These are phyloP conservation scores for Drosophila ambigua DNA, from an alignment of 1,140 invertebrate species.

Conservation along the genomic window DNA sequence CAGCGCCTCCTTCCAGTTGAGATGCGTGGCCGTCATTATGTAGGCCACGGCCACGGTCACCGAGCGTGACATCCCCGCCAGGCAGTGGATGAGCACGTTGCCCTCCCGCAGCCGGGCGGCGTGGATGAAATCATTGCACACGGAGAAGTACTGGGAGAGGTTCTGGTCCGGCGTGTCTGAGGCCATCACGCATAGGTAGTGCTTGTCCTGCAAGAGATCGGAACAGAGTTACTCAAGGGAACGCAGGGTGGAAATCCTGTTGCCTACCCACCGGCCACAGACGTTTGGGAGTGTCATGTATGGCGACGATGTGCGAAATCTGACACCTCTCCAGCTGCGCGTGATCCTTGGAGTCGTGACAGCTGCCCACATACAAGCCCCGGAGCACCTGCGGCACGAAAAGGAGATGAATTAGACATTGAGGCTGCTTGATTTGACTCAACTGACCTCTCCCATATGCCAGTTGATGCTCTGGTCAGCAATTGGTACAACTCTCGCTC, in stretches of 20 bases:
- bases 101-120: conserved; percentile 93
- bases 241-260: too few relatives aligned
- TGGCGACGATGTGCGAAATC: conserved; percentile 98
- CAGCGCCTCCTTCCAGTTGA: conserved; percentile 96
- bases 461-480: too few relatives aligned
- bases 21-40: conserved; percentile 95
- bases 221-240: neutral
- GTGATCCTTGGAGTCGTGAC: conserved; percentile 95
- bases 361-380: conserved; percentile 94
- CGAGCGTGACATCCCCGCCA: conserved; percentile 98
- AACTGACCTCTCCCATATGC: conserved; percentile 31
- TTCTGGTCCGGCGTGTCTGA: conserved; percentile 97
- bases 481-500: too few relatives aligned
- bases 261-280: conserved; percentile 89
- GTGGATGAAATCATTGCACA: conserved; percentile 98
- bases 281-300: conserved; percentile 95
- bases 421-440: neutral
- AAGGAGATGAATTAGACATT: neutral
- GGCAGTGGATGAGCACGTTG: conserved; percentile 97
- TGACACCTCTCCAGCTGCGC: conserved; percentile 93
- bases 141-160: conserved; percentile 95
- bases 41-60: conserved; percentile 93
- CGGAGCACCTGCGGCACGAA: conserved; percentile 89
- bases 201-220: conserved; percentile 91
- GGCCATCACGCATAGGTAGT: conserved; percentile 97